Evolutionary conservation across 2,797 vertebrate genomes (phyloP).

Genomic region (Basileuterus tristriatus): DNA sequence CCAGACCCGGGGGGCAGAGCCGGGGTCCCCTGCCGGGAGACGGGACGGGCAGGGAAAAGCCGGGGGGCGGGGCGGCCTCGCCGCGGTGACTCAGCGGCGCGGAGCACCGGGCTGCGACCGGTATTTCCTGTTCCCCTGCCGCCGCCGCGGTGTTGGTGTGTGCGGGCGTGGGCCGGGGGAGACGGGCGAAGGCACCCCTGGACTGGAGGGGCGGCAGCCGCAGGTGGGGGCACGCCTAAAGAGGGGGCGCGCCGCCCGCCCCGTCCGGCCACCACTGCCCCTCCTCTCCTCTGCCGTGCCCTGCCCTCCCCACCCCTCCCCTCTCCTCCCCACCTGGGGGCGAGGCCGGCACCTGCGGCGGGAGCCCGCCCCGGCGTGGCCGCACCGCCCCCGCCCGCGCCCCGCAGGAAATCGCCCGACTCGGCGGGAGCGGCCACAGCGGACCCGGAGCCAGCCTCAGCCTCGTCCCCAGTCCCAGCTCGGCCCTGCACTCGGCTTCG

Average conservation of each 20-base stretch:
- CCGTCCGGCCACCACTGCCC: neutral
- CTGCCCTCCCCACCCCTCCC: neutral
- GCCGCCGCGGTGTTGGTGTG: neutral
- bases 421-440: neutral
- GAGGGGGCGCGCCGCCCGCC: neutral
- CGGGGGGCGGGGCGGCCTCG: neutral
- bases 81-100: conserved; percentile 33
- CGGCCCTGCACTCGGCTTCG: neutral
- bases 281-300: neutral
- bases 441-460: neutral
- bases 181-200: neutral
- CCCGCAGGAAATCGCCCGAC: neutral
- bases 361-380: neutral
- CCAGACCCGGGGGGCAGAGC: no score
- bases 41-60: neutral
- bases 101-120: conserved; percentile 48
- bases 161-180: neutral
- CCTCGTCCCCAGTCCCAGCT: neutral
- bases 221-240: neutral
- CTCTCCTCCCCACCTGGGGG: neutral
- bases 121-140: conserved; percentile 72
- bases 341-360: neutral
- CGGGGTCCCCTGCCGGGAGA: neutral
- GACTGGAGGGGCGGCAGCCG: neutral
- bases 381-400: conserved; percentile 13